Evolutionary conservation across 2,113 vertebrate genomes (phyloP), one percentile per base, ranked within the genome.

Genomic region (Choloepus hoffmanni): DNA sequence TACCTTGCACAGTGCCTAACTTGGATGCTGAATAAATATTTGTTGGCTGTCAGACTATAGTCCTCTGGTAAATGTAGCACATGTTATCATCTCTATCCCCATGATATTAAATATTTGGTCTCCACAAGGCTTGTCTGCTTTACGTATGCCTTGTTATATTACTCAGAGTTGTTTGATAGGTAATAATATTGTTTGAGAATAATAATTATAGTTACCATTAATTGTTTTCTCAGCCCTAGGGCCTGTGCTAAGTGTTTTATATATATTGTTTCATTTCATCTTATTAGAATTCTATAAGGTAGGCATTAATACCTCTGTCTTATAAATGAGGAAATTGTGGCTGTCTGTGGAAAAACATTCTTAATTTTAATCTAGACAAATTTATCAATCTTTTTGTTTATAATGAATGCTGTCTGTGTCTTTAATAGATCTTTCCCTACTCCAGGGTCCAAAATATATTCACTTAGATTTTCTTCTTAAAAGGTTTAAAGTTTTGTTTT

Each of bases 111-210:
- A 92, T 65, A 83, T 50, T 63, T 95, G 50, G 53, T 45, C 53
- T 21, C 85, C 58, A 26, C 7, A 36, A 19, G 33, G 26, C 18
- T 90, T 90, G 24, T 62, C 16, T 36, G 28, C 14, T 79, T 93
- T 93, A 79, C 95, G 40, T 76, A 85, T 83, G 30, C 65, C 90
- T 88, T 78, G 5, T 89, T 9, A 70, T 89, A 65, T 55, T 70
- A 79, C 73, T 94, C 30, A 21, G n/a, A 43, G 62, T 68, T 89
- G 2, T 88, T 92, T 92, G n/a, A 83, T 76, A 94, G 85, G 63
- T 90, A 82, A 77, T 53, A 83, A 45, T n/a, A 63, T 85, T 60
- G 26, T 92, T 85, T 85, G 30, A 87, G 68, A 95, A 93, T 26
- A 72, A 40, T 72, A 86, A 48, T 73, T 36, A 53, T 76, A 19